Evolutionary conservation across 2,113 vertebrate species (phyloP), one percentile per base, ranked within the genome.

Genomic region (Cairina moschata): DNA sequence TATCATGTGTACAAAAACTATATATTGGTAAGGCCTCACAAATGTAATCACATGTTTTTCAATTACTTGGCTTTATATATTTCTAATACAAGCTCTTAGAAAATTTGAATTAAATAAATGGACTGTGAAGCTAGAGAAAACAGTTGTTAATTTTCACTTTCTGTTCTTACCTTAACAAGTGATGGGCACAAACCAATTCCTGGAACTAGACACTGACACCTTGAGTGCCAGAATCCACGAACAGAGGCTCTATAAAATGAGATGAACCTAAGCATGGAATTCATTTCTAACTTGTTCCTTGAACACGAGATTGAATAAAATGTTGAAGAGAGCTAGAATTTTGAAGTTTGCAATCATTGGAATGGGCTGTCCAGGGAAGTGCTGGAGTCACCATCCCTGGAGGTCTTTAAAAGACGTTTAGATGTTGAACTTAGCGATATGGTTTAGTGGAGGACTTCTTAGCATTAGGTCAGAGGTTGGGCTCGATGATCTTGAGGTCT

Each of bases 321-420:
- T 18, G 6, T 91, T 86, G 34, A 65, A 65, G 1, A 72, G 71
- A 65, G 50, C 34, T 65, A 62, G 65, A 73, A 46, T 91, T 93
- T 73, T 91, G 69, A 63, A 76, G 38, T 36, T 96, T 82, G 55
- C 69, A 54, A 79, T n/a, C 31, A 46, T 88, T 40, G 5, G 40
- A 40, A 40, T 40, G 40, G 40, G 40, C 40, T 40, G 13, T 13
- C 12, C 40, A 40, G 40, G 40, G 40, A 40, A 40, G 40, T 40
- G 40, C 12, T 40, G 40, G 40, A 40, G 40, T 40, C 40, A 40
- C 40, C 40, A 40, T 40, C 40, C 12, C 40, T 40, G 40, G 13
- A 40, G 40, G 40, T 40, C 40, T 40, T 38, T 38, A 38, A 38
- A 38, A 38, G 36, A 38, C 36, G 9, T 38, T 38, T 40, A 40